phyloP scores from a whole-genome alignment of 2,113 vertebrate genomes.

The Alces alces region DNA sequence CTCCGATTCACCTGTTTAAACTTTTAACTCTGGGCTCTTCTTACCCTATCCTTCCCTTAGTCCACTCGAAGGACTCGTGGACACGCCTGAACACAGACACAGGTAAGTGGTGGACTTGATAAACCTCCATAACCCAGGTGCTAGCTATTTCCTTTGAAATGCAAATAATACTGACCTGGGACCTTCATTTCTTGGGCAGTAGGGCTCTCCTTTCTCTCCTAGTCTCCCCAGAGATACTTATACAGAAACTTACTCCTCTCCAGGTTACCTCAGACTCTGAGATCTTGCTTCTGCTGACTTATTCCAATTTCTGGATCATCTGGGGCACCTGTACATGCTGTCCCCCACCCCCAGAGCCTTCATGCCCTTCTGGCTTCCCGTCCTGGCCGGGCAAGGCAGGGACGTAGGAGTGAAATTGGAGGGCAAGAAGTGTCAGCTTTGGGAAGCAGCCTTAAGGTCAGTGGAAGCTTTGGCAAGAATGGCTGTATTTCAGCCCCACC shows the following conservation, averaged over 20 bases:
- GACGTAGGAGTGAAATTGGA: background rate
- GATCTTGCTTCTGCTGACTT: background rate
- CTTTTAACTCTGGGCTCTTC: background rate
- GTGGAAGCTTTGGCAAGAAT: background rate
- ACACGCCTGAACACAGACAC: background rate
- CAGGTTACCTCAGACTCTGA: background rate
- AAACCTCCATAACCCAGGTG: background rate
- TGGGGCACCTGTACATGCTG: background rate
- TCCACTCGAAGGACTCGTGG: background rate
- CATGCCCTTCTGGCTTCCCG: background rate
- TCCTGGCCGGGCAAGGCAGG: background rate
- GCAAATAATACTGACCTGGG: background rate
- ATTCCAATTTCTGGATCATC: background rate
- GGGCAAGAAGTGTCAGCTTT: background rate
- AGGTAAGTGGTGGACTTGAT: background rate
- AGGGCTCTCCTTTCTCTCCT: background rate
- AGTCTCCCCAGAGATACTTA: background rate
- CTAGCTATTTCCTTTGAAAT: background rate
- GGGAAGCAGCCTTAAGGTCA: background rate
- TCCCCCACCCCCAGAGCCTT: background rate
- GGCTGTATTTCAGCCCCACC: background rate
- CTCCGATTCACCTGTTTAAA: background rate
- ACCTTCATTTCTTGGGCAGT: background rate
- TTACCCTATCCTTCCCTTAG: rapidly evolving
- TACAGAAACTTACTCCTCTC: background rate